Evolutionary conservation across 2,888 invertebrate species (phyloP).

Genomic region (Labia minor): DNA sequence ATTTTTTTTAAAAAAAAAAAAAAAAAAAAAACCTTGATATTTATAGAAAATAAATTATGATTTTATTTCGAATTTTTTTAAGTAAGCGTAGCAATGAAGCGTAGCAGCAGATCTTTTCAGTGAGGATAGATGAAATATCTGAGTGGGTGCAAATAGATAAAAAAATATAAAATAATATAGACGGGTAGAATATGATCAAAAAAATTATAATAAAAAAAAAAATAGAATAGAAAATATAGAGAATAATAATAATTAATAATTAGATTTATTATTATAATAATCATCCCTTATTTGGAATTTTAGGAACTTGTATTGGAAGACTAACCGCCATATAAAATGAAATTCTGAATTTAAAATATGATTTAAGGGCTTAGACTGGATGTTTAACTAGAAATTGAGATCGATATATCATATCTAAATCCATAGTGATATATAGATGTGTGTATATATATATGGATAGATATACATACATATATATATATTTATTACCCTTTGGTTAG

Average conservation of each 20-base stretch:
- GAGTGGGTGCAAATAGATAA: slow-evolving; percentile 13
- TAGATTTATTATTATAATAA: slow-evolving; percentile 18
- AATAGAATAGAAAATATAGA: slow-evolving; percentile 9
- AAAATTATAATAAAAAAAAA: neutral
- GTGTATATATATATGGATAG: no score
- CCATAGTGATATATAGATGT: no score
- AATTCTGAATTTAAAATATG: neutral
- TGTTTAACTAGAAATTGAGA: slow-evolving; percentile 16
- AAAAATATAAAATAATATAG: no score
- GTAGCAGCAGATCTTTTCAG: slow-evolving; percentile 7
- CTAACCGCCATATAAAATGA: slow-evolving; percentile 17
- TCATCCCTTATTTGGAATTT: slow-evolving; percentile 18
- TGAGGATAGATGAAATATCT: neutral
- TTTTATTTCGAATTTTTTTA: neutral
- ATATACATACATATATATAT: slow-evolving; percentile 9
- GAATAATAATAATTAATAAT: neutral
- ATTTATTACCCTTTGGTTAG: slow-evolving; percentile 16
- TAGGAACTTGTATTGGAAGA: slow-evolving; percentile 24
- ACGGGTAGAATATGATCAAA: neutral
- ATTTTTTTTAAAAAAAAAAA: no score
- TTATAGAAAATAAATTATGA: neutral
- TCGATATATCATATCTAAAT: slow-evolving; percentile 1
- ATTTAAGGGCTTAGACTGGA: slow-evolving; percentile 17
- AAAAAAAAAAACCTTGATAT: no score
- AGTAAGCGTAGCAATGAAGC: slow-evolving; percentile 4